Conservation (phyloP, 2,113 vertebrate genomes). For the Clupea harengus region DNA sequence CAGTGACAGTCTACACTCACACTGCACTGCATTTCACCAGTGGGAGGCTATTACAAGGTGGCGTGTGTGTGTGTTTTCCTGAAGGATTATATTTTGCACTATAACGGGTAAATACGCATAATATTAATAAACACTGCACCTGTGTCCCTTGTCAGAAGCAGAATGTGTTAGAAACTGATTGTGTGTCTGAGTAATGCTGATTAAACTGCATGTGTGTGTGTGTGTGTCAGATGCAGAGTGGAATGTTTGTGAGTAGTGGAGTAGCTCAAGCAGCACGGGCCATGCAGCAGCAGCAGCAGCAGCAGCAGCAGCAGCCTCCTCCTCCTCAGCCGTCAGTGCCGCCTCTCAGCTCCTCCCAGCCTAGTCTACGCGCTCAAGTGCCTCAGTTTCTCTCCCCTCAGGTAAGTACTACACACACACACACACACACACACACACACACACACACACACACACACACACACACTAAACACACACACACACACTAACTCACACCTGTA, state of each 20-base stretch:
- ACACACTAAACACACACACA: background rate
- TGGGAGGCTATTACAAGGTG: no score
- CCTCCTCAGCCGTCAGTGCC: conserved; percentile 86
- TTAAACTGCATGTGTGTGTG: background rate
- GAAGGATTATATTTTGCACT: no score
- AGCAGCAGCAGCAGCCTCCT: conserved; percentile 55
- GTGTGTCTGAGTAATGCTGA: background rate
- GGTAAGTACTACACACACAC: conserved; percentile 63
- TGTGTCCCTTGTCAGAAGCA: background rate
- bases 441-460: conserved; percentile 15
- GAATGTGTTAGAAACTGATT: background rate
- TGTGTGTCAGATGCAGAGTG: conserved; percentile 83
- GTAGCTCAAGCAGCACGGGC: conserved; percentile 91
- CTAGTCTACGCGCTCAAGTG: conserved; percentile 99
- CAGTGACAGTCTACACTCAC: background rate
- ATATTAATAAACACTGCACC: background rate
- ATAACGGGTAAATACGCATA: no score
- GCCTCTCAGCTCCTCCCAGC: conserved; percentile 97
- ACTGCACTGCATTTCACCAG: no score
- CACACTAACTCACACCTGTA: no score
- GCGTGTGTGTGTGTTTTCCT: no score
- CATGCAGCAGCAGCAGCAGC: conserved; percentile 71
- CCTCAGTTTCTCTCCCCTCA: conserved; percentile 99
- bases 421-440: background rate
- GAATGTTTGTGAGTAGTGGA: conserved; percentile 95